Evolutionary conservation across 2,888 invertebrate species (phyloP).

Genomic region (Cerceris ruficornis): DNA sequence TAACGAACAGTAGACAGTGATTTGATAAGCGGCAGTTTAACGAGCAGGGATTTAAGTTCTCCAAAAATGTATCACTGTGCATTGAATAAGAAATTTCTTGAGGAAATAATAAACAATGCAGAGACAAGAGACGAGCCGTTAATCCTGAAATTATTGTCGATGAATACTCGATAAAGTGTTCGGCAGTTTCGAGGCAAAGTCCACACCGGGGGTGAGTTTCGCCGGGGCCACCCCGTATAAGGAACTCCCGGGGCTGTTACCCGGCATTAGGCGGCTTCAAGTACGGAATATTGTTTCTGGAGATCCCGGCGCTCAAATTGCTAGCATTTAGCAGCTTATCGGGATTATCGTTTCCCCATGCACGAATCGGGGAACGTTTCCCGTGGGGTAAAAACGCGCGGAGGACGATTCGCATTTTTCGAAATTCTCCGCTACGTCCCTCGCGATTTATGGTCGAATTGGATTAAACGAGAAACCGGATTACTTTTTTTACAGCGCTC

Average conservation of each 20-base stretch:
- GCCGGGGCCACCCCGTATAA: slow-evolving; percentile 41
- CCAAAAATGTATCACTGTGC: too few species aligned
- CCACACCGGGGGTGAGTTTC: not conserved
- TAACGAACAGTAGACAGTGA: too few species aligned
- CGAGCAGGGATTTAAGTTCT: too few species aligned
- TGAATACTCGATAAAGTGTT: too few species aligned
- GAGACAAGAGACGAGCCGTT: too few species aligned
- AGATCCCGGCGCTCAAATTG: slow-evolving; percentile 73
- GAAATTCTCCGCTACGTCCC: slow-evolving; percentile 25
- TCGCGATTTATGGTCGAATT: not conserved
- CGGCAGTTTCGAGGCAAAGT: too few species aligned
- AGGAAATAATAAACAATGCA: too few species aligned
- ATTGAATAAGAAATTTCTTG: too few species aligned
- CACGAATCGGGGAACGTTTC: slow-evolving; percentile 23
- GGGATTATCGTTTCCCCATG: slow-evolving; percentile 70
- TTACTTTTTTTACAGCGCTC: too few species aligned
- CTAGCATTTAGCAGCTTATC: slow-evolving; percentile 76
- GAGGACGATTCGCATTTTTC: slow-evolving; percentile 36
- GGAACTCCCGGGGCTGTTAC: slow-evolving; percentile 36
- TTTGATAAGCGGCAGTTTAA: too few species aligned
- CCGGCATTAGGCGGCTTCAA: slow-evolving; percentile 63
- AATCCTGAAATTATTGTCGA: too few species aligned
- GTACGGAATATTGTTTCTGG: slow-evolving; percentile 73
- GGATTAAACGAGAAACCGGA: too few species aligned
- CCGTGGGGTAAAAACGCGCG: slow-evolving; percentile 28